Percentiles rank a stretch among this genome's conserved stretches.
Conservation (phyloP, 2,113 vertebrate species). For the Nannobrachium achirus region DNA sequence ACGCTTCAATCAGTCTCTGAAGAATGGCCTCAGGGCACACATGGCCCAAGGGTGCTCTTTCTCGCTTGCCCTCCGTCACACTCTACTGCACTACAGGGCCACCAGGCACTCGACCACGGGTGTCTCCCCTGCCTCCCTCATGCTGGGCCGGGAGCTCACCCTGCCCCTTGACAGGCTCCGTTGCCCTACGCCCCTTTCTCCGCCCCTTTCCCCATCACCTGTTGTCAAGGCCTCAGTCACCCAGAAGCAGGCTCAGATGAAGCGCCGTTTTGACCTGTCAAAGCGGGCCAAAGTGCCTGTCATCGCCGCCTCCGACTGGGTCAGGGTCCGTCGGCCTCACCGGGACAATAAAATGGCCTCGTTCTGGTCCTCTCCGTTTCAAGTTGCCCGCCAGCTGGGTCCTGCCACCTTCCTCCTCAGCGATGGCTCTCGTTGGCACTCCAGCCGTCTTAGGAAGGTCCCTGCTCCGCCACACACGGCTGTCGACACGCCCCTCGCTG, state of each 20-base stretch:
- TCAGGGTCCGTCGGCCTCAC: neutral
- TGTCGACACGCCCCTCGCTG: too few relatives aligned
- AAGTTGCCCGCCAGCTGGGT: neutral
- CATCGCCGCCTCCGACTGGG: neutral
- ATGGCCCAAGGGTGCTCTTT: slow-evolving; percentile 14
- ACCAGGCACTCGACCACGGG: too few relatives aligned
- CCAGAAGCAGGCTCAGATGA: too few relatives aligned
- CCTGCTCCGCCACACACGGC: neutral
- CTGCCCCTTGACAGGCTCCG: slow-evolving; percentile 21
- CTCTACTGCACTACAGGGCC: too few relatives aligned
- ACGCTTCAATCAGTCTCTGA: too few relatives aligned
- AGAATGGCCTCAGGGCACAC: slow-evolving; percentile 15
- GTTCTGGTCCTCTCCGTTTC: neutral
- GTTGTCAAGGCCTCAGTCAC: too few relatives aligned
- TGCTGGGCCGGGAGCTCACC: slow-evolving; percentile 19
- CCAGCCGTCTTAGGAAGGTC: neutral
- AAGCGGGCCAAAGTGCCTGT: too few relatives aligned
- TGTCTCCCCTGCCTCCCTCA: too few relatives aligned
- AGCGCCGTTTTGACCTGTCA: too few relatives aligned
- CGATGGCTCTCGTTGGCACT: neutral
- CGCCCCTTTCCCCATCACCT: too few relatives aligned
- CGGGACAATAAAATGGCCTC: neutral
- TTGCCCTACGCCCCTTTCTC: too few relatives aligned
- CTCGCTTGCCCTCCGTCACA: too few relatives aligned
- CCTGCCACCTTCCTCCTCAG: neutral